phyloP scores from a whole-genome alignment of 1,140 invertebrate species.

The Zaprionus kolodkinae region DNA sequence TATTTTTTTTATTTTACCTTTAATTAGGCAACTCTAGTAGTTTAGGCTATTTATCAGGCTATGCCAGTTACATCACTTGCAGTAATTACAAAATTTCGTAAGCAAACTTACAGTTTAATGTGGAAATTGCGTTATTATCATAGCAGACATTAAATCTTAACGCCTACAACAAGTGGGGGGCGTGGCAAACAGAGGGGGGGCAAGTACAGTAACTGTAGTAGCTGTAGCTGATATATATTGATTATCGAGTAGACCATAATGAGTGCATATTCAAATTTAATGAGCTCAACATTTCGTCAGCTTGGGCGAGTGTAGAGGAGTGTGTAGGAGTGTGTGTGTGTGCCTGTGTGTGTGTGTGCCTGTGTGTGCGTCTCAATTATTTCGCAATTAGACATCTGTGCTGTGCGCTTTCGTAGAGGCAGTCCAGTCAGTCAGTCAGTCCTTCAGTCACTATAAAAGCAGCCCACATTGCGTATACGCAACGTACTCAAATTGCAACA shows the following conservation, averaged over 20 bases:
- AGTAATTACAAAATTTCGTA: not conserved
- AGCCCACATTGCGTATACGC: not conserved
- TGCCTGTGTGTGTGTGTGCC: not conserved
- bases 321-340: no score
- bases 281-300: slow-evolving; percentile 17
- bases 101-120: not conserved
- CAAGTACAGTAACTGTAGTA: no score
- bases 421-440: no score
- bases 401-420: not conserved
- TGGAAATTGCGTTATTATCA: not conserved
- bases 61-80: not conserved
- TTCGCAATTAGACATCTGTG: slow-evolving; percentile 34
- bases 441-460: slow-evolving; percentile 12
- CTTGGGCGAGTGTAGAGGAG: not conserved
- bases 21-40: no score
- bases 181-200: rapidly evolving
- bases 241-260: slow-evolving; percentile 21
- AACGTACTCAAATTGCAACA: slow-evolving; percentile 23
- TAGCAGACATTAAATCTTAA: not conserved
- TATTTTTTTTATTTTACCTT: no score
- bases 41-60: no score
- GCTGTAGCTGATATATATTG: slow-evolving; percentile 20
- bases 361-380: slow-evolving; percentile 26
- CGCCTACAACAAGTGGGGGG: not conserved
- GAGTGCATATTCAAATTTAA: slow-evolving; percentile 23